Evolutionary conservation across 2,113 vertebrate genomes (phyloP).

Genomic region (Tiliqua scincoides): DNA sequence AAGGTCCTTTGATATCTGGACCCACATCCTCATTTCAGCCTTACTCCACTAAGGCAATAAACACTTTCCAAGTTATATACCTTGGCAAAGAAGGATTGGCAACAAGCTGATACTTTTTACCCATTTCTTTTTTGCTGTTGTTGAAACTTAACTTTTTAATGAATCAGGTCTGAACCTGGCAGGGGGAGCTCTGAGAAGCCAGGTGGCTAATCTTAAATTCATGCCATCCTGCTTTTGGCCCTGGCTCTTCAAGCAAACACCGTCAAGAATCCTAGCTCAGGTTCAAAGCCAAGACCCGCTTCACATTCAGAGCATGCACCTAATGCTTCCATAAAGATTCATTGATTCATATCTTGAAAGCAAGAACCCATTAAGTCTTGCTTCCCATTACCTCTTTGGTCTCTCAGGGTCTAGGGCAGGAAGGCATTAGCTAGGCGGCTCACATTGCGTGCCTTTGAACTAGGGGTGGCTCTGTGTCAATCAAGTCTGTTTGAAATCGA

Average conservation of each 20-base stretch:
- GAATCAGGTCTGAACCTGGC: slow-evolving; percentile 39
- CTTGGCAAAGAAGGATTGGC: slow-evolving; percentile 3
- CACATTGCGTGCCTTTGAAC: slow-evolving; percentile 65
- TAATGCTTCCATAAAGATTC: slow-evolving; percentile 56
- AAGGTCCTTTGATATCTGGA: neutral
- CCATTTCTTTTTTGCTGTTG: slow-evolving; percentile 29
- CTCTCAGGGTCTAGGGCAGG: slow-evolving; percentile 62
- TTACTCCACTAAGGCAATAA: neutral
- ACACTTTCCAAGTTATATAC: neutral
- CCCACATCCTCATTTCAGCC: neutral
- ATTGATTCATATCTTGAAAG: slow-evolving; percentile 71
- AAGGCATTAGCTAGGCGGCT: slow-evolving; percentile 61
- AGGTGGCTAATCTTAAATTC: slow-evolving; percentile 59
- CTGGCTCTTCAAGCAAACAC: slow-evolving; percentile 66
- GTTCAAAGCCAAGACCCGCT: slow-evolving; percentile 65
- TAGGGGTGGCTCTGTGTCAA: slow-evolving; percentile 19
- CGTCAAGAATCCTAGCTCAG: slow-evolving; percentile 51
- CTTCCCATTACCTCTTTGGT: slow-evolving; percentile 44
- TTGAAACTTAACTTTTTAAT: slow-evolving; percentile 55
- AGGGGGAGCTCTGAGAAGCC: slow-evolving; percentile 57
- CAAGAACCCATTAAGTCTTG: slow-evolving; percentile 66
- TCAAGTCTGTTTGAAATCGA: slow-evolving; percentile 48
- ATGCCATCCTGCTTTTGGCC: slow-evolving; percentile 60
- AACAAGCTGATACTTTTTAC: slow-evolving; percentile 48
- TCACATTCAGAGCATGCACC: slow-evolving; percentile 68